These are phyloP conservation scores for Lepus timidus DNA, from an alignment of 2,113 vertebrate species.

Conservation along the genomic window DNA sequence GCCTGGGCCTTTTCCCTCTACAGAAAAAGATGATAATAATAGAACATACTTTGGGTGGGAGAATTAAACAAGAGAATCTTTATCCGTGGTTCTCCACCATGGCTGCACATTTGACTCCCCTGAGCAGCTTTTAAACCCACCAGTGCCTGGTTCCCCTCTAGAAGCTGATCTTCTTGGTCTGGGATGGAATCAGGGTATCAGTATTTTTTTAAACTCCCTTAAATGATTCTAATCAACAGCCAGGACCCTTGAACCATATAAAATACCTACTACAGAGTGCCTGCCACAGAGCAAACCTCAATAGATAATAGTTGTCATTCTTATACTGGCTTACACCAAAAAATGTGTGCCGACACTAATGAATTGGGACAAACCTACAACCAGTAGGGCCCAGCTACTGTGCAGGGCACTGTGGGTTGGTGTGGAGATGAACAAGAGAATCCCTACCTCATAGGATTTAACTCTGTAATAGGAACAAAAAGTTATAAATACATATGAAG, in stretches of 20 bases:
- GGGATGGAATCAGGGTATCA: neutral
- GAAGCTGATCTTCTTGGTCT: conserved; percentile 27
- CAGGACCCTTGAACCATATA: neutral
- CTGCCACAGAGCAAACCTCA: neutral
- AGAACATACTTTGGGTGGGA: neutral
- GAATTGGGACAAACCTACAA: neutral
- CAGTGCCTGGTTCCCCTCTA: neutral
- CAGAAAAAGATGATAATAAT: neutral
- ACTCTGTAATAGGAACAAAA: neutral
- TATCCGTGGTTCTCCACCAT: neutral
- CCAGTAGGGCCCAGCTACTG: neutral
- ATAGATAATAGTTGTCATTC: neutral
- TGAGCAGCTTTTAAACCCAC: neutral
- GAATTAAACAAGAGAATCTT: neutral
- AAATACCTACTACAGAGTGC: neutral
- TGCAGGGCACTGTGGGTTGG: neutral
- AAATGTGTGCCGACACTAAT: neutral
- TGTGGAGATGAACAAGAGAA: neutral
- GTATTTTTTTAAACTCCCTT: neutral
- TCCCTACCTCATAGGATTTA: neutral
- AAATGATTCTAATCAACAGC: neutral
- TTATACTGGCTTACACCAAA: neutral
- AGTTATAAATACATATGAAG: neutral
- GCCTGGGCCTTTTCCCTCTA: neutral
- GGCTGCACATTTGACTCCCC: neutral